phyloP scores from a whole-genome alignment of 2,888 invertebrate genomes.

The Chesias legatella region DNA sequence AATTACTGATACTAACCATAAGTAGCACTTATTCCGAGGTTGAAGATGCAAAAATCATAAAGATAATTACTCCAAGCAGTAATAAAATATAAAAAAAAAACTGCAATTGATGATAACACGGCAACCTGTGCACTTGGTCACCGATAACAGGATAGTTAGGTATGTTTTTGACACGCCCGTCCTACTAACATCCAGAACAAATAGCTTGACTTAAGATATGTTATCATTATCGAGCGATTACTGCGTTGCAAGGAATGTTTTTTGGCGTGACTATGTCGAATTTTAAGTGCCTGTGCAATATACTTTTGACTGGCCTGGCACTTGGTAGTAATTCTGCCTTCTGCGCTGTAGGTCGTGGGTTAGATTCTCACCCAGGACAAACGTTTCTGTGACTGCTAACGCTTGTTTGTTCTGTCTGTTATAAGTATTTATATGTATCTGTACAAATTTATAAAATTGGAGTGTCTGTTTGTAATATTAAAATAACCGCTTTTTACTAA shows the following conservation, averaged over 20 bases:
- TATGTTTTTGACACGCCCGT: conserved; percentile 33
- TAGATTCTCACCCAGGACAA: too few species aligned
- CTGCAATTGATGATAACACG: conserved; percentile 61
- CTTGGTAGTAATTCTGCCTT: too few species aligned
- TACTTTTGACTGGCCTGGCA: too few species aligned
- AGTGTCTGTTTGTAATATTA: too few species aligned
- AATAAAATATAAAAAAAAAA: conserved; percentile 2
- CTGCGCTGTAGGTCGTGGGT: too few species aligned
- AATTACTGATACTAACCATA: too few species aligned
- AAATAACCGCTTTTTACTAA: too few species aligned
- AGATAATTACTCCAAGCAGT: conserved; percentile 29
- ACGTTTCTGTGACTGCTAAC: too few species aligned
- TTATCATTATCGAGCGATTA: conserved; percentile 51
- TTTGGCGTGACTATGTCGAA: not conserved
- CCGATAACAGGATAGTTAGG: conserved; percentile 21
- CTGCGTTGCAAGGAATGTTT: conserved; percentile 29
- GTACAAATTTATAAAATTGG: too few species aligned
- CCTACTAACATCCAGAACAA: conserved; percentile 59
- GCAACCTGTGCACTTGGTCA: conserved; percentile 48
- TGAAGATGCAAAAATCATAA: conserved; percentile 1
- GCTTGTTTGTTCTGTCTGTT: too few species aligned
- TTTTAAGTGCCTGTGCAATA: not conserved
- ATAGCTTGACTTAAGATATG: conserved; percentile 60
- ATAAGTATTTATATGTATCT: conserved; percentile 5
- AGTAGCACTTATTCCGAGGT: too few species aligned